Conservation (phyloP, 2,113 vertebrate species). For the Chamaea fasciata region DNA sequence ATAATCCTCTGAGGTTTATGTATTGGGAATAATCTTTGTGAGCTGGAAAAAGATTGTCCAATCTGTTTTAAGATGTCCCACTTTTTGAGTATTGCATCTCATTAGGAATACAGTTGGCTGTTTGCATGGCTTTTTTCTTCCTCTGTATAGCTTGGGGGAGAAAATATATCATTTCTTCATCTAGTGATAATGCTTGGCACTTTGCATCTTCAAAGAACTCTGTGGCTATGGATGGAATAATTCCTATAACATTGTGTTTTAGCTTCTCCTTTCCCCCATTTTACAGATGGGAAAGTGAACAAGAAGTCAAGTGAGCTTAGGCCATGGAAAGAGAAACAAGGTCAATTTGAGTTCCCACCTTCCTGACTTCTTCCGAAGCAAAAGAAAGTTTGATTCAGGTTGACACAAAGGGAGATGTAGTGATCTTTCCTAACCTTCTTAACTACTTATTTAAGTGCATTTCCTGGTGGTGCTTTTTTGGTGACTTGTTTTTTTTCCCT, state of each 20-base stretch:
- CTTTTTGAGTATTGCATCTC: neutral
- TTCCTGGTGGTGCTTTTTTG: neutral
- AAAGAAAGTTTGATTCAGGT: neutral
- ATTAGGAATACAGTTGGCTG: neutral
- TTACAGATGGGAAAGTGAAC: neutral
- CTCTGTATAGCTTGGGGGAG: neutral
- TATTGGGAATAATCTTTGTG: slow-evolving; percentile 4
- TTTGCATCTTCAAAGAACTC: slow-evolving; percentile 13
- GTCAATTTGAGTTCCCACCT: neutral
- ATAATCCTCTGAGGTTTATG: slow-evolving; percentile 7
- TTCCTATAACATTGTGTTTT: neutral
- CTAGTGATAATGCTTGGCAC: slow-evolving; percentile 20
- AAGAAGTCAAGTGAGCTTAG: neutral
- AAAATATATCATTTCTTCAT: neutral
- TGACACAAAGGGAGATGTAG: neutral
- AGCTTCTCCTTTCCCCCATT: neutral
- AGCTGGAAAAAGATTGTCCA: slow-evolving; percentile 25
- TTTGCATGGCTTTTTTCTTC: neutral
- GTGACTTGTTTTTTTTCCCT: neutral
- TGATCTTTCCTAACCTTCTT: neutral
- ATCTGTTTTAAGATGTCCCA: slow-evolving; percentile 31
- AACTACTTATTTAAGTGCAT: neutral
- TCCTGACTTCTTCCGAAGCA: neutral
- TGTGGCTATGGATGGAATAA: neutral
- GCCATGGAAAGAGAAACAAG: neutral